These are phyloP conservation scores for Cyprinella venusta DNA, from an alignment of 2,797 vertebrate genomes.

Conservation along the genomic window DNA sequence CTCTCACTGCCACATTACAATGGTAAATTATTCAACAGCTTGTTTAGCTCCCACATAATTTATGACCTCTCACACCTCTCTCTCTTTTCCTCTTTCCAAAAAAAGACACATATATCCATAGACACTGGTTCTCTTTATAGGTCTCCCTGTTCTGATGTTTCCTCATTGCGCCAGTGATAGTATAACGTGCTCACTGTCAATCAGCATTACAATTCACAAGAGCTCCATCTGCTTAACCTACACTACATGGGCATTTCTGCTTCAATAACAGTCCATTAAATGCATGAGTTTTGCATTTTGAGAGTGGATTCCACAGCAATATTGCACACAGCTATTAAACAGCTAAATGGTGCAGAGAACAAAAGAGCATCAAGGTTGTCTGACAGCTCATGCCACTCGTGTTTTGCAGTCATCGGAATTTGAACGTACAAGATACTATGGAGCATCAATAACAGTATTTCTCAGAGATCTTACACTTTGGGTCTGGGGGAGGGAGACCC, in stretches of 20 bases:
- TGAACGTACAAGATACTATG: background rate
- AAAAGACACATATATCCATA: conserved; percentile 10
- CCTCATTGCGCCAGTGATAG: background rate
- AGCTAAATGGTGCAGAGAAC: conserved; percentile 8
- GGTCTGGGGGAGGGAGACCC: background rate
- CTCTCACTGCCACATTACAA: conserved; percentile 56
- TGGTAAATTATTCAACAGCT: conserved; percentile 71
- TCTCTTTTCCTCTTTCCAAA: conserved; percentile 33
- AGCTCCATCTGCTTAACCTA: conserved; percentile 23
- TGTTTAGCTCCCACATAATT: conserved; percentile 66
- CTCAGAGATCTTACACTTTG: background rate
- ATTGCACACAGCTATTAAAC: conserved; percentile 32
- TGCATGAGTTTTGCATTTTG: conserved; percentile 1
- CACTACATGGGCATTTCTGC: conserved; percentile 3
- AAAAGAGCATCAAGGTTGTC: conserved; percentile 33
- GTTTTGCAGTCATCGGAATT: background rate
- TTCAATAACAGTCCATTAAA: background rate
- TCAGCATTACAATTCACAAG: conserved; percentile 18
- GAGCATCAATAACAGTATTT: background rate
- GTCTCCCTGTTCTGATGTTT: background rate
- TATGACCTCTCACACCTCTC: conserved; percentile 54
- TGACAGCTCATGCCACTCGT: background rate
- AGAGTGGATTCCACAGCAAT: conserved; percentile 8
- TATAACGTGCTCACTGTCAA: conserved; percentile 15
- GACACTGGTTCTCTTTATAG: background rate